These are phyloP conservation scores for Chrysodeixis includens DNA, from an alignment of 2,888 invertebrate species.

Conservation along the genomic window DNA sequence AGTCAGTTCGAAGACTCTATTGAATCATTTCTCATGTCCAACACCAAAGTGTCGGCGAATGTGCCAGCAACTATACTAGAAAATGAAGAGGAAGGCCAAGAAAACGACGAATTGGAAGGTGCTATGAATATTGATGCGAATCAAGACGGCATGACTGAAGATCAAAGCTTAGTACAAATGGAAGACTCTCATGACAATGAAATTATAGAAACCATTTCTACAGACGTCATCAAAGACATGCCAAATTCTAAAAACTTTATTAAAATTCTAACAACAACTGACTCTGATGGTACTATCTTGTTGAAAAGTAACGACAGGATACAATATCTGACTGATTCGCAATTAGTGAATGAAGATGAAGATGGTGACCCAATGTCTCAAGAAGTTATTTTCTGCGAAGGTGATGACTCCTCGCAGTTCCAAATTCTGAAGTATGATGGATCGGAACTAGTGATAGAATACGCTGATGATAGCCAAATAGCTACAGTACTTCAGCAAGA, in stretches of 20 bases:
- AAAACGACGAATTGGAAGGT: slow-evolving; percentile 65
- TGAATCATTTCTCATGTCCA: slow-evolving; percentile 78
- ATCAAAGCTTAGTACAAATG: slow-evolving; percentile 54
- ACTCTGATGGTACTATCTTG: slow-evolving; percentile 76
- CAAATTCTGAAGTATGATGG: slow-evolving; percentile 85
- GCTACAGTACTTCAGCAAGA: slow-evolving; percentile 82
- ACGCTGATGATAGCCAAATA: slow-evolving; percentile 82
- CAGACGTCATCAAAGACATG: slow-evolving; percentile 51
- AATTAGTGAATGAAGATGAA: slow-evolving; percentile 69
- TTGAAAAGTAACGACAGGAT: slow-evolving; percentile 75
- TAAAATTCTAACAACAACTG: slow-evolving; percentile 78
- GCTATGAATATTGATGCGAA: slow-evolving; percentile 71
- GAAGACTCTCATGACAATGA: slow-evolving; percentile 52
- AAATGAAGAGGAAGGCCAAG: slow-evolving; percentile 80
- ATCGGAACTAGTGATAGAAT: slow-evolving; percentile 83
- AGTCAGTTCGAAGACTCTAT: slow-evolving; percentile 74
- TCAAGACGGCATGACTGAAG: slow-evolving; percentile 65
- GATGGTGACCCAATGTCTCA: slow-evolving; percentile 75
- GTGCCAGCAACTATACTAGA: slow-evolving; percentile 85
- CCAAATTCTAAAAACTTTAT: slow-evolving; percentile 71
- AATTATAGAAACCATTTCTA: slow-evolving; percentile 57
- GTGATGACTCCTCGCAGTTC: slow-evolving; percentile 81
- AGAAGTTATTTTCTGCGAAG: slow-evolving; percentile 84
- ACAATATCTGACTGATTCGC: slow-evolving; percentile 76
- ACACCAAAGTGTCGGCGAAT: slow-evolving; percentile 76